Evolutionary conservation across 1,140 invertebrate species (phyloP).

Genomic region (Drosophila mojavensis): DNA sequence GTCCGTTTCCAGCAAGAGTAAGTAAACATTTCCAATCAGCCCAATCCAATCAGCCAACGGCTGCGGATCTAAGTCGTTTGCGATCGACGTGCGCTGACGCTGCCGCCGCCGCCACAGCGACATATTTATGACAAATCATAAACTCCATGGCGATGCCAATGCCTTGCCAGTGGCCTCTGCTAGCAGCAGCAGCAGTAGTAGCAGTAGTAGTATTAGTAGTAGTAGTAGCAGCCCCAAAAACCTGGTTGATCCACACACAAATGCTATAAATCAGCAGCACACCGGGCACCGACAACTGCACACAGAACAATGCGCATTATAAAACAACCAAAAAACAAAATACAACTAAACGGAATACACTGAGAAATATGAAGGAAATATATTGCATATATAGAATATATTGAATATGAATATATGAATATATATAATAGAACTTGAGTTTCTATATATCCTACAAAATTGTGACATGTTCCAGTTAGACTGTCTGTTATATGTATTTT

Average conservation of each 20-base stretch:
- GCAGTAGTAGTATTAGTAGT: slow-evolving; percentile 1
- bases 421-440: too few species aligned
- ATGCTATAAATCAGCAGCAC: slow-evolving; percentile 76
- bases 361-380: slow-evolving; percentile 22
- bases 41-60: slow-evolving; percentile 22
- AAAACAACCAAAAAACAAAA: slow-evolving; percentile 58
- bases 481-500: too few species aligned
- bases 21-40: slow-evolving; percentile 56
- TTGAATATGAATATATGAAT: too few species aligned
- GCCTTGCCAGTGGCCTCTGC: slow-evolving; percentile 12
- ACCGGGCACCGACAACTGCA: slow-evolving; percentile 47
- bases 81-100: background rate
- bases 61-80: slow-evolving; percentile 5
- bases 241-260: slow-evolving; percentile 40
- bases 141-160: slow-evolving; percentile 37
- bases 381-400: background rate
- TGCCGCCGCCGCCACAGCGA: slow-evolving; percentile 39
- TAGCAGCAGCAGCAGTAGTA: slow-evolving; percentile 1
- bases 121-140: slow-evolving; percentile 82
- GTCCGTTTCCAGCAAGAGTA: slow-evolving; percentile 86
- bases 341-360: slow-evolving; percentile 47
- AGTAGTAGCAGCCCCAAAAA: slow-evolving; percentile 53
- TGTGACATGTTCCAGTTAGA: too few species aligned
- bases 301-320: slow-evolving; percentile 71
- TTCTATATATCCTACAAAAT: too few species aligned